Evolutionary conservation across 2,888 invertebrate genomes (phyloP), one percentile per base, ranked within the genome.

Genomic region (Cactoblastis cactorum): DNA sequence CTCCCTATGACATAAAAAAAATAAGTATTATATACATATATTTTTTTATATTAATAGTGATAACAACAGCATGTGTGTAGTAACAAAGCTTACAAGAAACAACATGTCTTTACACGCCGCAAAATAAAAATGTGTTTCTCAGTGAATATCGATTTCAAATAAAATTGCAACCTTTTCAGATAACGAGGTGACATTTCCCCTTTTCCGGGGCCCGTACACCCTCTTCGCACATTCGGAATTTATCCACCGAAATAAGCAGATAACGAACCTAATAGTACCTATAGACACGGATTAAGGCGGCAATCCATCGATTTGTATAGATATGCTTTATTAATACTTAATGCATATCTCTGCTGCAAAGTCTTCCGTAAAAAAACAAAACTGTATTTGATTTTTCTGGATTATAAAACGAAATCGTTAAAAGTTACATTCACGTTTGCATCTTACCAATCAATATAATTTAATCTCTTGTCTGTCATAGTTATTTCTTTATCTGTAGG

Each of bases 131-230:
- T 69, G 68, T 80, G 71, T 83, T 76, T 80, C 77, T 75, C 77
- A 79, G 71, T 76, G 83, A 82, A 85, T 89, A 89, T 89, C 89
- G 89, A 89, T 89, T 89, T 88, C 89, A 85, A 85, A 89, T 89
- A 88, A 87, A 87, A 88, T 87, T 88, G 87, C 88, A 89, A 86
- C 89, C 85, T 89, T 89, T 86, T 82, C 80, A 80, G 82, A 88
- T 89, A 89, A 89, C 88, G 87, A 89, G 87, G 84, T 83, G 86
- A 83, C 85, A 77, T 83, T 86, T 83, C 81, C 86, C 85, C 81
- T 82, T 84, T 83, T 80, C 78, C 78, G 78, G 72, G 70, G 61
- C 69, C 71, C 72, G 79, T 80, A 82, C 78, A 80, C 77, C 72
- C 72, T 68, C 74, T 69, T 72, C 77, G 71, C 74, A 80, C 83